Percentiles rank a stretch among this genome's conserved stretches.
Evolutionary conservation across 2,113 vertebrate species (phyloP).

Genomic region (Ptilorrhoa leucosticta): DNA sequence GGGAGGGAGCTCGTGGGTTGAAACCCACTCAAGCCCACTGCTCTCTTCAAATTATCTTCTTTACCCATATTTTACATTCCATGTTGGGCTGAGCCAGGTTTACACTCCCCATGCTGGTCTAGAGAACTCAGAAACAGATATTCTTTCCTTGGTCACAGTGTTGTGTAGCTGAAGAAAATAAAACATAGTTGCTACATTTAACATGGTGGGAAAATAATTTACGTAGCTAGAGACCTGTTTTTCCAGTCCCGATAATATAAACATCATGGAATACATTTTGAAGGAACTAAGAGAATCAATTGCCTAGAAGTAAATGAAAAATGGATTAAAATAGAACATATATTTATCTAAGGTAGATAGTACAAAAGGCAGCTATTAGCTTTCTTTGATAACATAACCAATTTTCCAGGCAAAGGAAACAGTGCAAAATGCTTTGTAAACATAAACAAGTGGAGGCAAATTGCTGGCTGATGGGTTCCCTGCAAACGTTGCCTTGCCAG

Average conservation of each 20-base stretch:
- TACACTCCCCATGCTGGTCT: background rate
- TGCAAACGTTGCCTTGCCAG: background rate
- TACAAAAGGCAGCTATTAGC: constrained; percentile 7
- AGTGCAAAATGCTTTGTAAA: constrained; percentile 14
- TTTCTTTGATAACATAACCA: constrained; percentile 29
- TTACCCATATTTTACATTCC: background rate
- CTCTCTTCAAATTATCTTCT: background rate
- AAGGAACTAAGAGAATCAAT: background rate
- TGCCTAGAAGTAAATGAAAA: constrained; percentile 18
- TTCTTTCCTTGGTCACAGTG: background rate
- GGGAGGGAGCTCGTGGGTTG: background rate
- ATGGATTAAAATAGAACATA: background rate
- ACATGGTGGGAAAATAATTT: background rate
- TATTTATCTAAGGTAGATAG: constrained; percentile 23
- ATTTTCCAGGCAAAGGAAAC: constrained; percentile 24
- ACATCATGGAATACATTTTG: background rate
- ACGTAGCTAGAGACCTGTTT: background rate
- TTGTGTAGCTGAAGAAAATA: background rate
- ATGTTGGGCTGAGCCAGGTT: background rate
- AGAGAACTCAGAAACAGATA: background rate
- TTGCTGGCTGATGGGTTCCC: background rate
- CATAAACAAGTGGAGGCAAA: constrained; percentile 4
- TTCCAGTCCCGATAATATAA: background rate
- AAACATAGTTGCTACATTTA: background rate
- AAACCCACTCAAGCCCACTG: background rate